Conservation (phyloP, 2,888 invertebrate genomes). For the Achlya flavicornis region DNA sequence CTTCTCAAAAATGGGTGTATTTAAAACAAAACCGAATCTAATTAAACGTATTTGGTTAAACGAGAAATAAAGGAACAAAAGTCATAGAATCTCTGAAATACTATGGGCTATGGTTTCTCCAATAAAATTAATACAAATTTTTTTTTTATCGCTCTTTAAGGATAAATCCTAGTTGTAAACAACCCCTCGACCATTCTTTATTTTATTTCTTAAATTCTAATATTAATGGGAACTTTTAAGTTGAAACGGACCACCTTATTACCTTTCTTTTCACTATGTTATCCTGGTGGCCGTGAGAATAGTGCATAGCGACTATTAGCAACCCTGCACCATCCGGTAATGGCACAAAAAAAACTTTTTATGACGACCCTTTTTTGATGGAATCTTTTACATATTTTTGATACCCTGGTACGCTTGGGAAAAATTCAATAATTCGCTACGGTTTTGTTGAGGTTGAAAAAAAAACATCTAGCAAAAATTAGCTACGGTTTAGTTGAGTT, state of each 20-base stretch:
- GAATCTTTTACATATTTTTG: constrained; percentile 24
- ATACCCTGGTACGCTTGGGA: constrained; percentile 32
- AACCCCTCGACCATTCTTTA: not conserved
- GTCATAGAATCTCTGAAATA: no score
- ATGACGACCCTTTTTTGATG: not conserved
- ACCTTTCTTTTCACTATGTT: not conserved
- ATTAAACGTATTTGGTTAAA: no score
- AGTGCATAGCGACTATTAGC: not conserved
- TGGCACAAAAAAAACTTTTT: not conserved
- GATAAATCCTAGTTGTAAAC: no score
- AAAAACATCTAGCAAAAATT: not conserved
- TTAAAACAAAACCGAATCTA: not conserved
- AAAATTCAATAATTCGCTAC: constrained; percentile 13
- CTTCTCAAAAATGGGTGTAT: not conserved
- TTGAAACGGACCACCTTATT: no score
- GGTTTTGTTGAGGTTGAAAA: not conserved
- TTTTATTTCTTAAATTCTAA: not conserved
- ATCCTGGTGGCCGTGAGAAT: not conserved
- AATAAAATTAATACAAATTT: no score
- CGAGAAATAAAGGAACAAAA: no score
- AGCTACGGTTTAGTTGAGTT: not conserved
- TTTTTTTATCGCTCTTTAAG: no score
- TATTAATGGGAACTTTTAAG: no score
- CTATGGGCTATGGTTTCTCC: no score
- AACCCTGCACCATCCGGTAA: not conserved